Percentiles rank a stretch among this genome's conserved stretches.
Evolutionary conservation across 2,113 vertebrate genomes (phyloP).

Genomic region (Micronycteris hirsuta): DNA sequence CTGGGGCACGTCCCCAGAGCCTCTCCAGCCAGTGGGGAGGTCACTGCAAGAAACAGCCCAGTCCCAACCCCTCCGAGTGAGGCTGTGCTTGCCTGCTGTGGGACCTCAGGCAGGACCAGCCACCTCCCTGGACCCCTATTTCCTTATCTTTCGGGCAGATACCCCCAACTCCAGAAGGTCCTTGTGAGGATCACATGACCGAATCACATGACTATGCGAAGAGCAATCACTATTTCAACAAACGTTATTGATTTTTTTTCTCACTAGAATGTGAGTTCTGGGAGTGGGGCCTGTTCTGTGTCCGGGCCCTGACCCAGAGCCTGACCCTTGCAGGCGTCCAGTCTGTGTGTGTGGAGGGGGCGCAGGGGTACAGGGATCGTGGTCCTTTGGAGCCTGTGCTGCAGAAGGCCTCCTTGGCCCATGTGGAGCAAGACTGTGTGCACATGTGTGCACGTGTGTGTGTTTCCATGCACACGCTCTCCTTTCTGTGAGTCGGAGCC

Average conservation of each 20-base stretch:
- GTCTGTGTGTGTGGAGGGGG: neutral
- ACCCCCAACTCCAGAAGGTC: neutral
- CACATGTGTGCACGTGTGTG: fast-evolving
- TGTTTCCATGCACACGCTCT: neutral
- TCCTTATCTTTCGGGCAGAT: neutral
- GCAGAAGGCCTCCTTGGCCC: neutral
- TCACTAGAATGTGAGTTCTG: neutral
- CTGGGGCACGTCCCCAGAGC: neutral
- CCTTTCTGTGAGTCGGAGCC: neutral
- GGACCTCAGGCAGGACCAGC: fast-evolving
- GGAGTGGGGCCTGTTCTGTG: neutral
- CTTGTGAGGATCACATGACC: neutral
- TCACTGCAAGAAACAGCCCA: fast-evolving
- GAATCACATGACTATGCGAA: neutral
- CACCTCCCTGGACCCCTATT: neutral
- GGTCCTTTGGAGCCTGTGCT: neutral
- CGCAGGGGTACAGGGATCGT: neutral
- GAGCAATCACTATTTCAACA: neutral
- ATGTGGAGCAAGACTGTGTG: neutral
- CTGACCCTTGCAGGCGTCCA: neutral
- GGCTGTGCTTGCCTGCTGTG: fast-evolving
- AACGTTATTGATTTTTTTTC: neutral
- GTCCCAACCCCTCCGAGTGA: neutral
- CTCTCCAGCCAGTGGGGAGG: neutral
- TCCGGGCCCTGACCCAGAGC: neutral